These are phyloP conservation scores for Danio jaintianensis DNA, from an alignment of 2,797 vertebrate genomes.

Conservation along the genomic window DNA sequence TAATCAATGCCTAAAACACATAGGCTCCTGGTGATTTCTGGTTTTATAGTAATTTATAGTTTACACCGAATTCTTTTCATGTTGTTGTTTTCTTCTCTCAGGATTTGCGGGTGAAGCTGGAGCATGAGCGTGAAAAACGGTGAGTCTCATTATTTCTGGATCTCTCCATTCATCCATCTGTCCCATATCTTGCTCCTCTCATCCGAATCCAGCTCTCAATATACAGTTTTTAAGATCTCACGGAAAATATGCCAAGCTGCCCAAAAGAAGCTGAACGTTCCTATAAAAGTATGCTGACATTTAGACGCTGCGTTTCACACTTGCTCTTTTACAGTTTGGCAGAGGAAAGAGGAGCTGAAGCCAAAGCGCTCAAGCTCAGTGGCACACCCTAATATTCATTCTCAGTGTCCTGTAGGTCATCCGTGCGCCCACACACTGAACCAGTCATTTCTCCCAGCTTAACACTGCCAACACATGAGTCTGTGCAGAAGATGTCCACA, in stretches of 20 bases:
- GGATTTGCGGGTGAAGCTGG: constrained; percentile 94
- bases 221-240: constrained; percentile 64
- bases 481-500: constrained; percentile 36
- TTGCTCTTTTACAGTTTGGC: constrained; percentile 21
- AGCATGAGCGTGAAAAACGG: constrained; percentile 95
- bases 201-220: constrained; percentile 62
- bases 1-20: no score
- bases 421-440: constrained; percentile 48
- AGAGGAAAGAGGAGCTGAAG: constrained; percentile 42
- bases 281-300: constrained; percentile 67
- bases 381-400: constrained; percentile 69
- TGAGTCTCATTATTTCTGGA: constrained; percentile 74
- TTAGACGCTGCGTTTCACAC: constrained; percentile 64
- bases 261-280: constrained; percentile 66
- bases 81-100: constrained; percentile 77
- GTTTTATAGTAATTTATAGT: neutral
- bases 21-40: no score
- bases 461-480: constrained; percentile 3
- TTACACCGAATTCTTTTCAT: constrained; percentile 45
- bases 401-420: constrained; percentile 49
- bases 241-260: constrained; percentile 66
- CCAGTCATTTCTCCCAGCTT: constrained; percentile 52
- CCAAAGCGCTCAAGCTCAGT: constrained; percentile 65
- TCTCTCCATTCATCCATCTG: constrained; percentile 59
- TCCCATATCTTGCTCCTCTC: constrained; percentile 54